Percentiles rank a stretch among this genome's conserved stretches.
These are phyloP conservation scores for Tylochromis polylepis DNA, from an alignment of 2,113 vertebrate species.

Conservation along the genomic window DNA sequence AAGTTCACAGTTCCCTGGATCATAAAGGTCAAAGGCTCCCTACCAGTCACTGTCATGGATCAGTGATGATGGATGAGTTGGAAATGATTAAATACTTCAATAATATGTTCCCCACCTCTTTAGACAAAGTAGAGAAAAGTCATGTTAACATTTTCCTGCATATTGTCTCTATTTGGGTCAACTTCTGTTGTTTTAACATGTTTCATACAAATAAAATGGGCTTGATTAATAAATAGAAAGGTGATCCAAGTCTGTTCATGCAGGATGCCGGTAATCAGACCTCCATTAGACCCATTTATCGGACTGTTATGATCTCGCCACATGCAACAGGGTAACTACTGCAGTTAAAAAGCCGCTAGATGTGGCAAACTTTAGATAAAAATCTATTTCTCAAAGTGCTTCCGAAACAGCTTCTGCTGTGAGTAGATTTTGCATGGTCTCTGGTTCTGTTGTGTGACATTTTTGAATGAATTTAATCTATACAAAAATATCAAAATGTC, in stretches of 20 bases:
- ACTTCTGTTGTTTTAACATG: not conserved
- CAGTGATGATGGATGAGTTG: not conserved
- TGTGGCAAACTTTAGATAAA: not conserved
- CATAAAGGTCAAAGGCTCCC: not conserved
- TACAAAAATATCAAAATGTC: not conserved
- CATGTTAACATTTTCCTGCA: not conserved
- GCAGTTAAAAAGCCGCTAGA: not conserved
- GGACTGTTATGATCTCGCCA: not conserved
- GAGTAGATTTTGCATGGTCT: rapidly evolving
- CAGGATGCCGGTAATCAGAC: not conserved
- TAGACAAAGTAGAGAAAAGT: not conserved
- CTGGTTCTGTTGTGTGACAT: not conserved
- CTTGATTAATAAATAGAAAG: not conserved
- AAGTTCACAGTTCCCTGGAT: not conserved
- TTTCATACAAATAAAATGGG: not conserved
- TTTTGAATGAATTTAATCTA: not conserved
- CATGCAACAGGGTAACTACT: not conserved
- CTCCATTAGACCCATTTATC: not conserved
- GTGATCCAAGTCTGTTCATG: not conserved
- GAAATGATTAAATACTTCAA: not conserved
- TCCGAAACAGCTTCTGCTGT: not conserved
- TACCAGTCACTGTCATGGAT: not conserved
- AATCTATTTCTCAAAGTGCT: not conserved
- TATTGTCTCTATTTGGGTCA: not conserved
- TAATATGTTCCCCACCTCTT: not conserved